phyloP scores from a whole-genome alignment of 2,797 vertebrate genomes.

The Lagodon rhomboides region DNA sequence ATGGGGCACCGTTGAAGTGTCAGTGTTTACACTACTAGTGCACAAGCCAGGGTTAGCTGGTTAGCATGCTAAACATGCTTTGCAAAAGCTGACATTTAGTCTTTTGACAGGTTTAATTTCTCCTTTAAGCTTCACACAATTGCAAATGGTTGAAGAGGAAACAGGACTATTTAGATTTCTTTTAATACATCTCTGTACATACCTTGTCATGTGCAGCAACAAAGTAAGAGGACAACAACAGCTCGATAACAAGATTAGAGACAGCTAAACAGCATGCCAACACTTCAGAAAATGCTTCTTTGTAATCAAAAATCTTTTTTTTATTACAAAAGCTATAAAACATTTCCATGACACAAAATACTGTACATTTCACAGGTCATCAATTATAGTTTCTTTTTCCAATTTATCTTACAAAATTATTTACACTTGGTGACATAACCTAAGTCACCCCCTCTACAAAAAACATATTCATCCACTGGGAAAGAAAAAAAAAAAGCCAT shows the following conservation, averaged over 20 bases:
- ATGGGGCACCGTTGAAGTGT: too few relatives aligned
- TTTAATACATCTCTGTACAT: slow-evolving; percentile 80
- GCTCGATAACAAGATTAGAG: slow-evolving; percentile 50
- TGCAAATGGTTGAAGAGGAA: slow-evolving; percentile 12
- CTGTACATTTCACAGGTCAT: slow-evolving; percentile 82
- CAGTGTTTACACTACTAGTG: too few relatives aligned
- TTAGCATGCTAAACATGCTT: too few relatives aligned
- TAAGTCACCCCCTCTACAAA: slow-evolving; percentile 43
- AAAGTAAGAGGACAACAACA: slow-evolving; percentile 55
- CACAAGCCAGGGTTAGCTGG: too few relatives aligned
- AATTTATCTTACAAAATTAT: slow-evolving; percentile 80
- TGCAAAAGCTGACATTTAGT: neutral
- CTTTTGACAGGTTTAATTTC: neutral
- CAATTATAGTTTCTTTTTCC: slow-evolving; percentile 52
- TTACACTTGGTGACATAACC: slow-evolving; percentile 74
- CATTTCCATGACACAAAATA: slow-evolving; percentile 79
- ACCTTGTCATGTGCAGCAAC: slow-evolving; percentile 68
- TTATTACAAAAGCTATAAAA: slow-evolving; percentile 82
- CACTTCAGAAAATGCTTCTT: slow-evolving; percentile 36
- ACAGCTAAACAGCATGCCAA: slow-evolving; percentile 48
- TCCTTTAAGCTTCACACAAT: neutral
- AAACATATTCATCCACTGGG: slow-evolving; percentile 30
- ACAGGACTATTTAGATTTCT: slow-evolving; percentile 38
- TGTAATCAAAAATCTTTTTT: slow-evolving; percentile 43
- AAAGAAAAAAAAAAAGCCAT: neutral